These are phyloP conservation scores for Drosophila phalerata DNA, from an alignment of 2,888 invertebrate genomes.

Conservation along the genomic window DNA sequence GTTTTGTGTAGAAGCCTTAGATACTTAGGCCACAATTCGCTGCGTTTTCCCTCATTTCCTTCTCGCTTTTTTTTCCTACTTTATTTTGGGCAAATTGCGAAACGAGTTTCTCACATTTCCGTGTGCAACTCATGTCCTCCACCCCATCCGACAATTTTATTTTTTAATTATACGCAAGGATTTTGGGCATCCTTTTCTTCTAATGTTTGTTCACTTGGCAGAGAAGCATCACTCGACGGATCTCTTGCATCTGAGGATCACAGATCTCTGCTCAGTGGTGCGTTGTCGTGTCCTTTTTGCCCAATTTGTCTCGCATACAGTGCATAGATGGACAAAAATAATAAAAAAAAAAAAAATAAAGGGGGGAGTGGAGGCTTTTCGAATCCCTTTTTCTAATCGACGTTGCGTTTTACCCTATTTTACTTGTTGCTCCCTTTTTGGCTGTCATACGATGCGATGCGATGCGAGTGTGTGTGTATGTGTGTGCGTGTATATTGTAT, in stretches of 20 bases:
- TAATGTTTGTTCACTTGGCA: slow-evolving; percentile 74
- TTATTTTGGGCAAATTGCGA: slow-evolving; percentile 23
- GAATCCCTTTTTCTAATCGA: slow-evolving; percentile 48
- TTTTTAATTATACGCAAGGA: slow-evolving; percentile 66
- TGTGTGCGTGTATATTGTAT: neutral
- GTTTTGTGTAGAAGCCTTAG: slow-evolving; percentile 45
- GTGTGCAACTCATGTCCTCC: slow-evolving; percentile 4
- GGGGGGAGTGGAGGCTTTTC: neutral
- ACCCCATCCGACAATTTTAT: neutral
- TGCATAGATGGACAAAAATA: neutral
- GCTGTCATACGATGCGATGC: slow-evolving; percentile 8
- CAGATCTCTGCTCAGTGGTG: slow-evolving; percentile 1
- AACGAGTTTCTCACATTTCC: slow-evolving; percentile 80
- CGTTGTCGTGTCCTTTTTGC: slow-evolving; percentile 15
- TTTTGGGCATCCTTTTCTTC: slow-evolving; percentile 43
- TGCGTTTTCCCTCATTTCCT: slow-evolving; percentile 50
- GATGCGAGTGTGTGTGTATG: neutral
- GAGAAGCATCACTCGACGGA: slow-evolving; percentile 1
- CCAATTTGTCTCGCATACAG: slow-evolving; percentile 64
- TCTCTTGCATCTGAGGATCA: neutral
- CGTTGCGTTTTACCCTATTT: slow-evolving; percentile 28
- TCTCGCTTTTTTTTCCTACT: neutral
- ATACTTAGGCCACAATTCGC: slow-evolving; percentile 37
- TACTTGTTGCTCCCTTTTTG: slow-evolving; percentile 25
- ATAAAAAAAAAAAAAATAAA: neutral